Evolutionary conservation across 2,113 vertebrate species (phyloP).

Genomic region (Tragulus kanchil): DNA sequence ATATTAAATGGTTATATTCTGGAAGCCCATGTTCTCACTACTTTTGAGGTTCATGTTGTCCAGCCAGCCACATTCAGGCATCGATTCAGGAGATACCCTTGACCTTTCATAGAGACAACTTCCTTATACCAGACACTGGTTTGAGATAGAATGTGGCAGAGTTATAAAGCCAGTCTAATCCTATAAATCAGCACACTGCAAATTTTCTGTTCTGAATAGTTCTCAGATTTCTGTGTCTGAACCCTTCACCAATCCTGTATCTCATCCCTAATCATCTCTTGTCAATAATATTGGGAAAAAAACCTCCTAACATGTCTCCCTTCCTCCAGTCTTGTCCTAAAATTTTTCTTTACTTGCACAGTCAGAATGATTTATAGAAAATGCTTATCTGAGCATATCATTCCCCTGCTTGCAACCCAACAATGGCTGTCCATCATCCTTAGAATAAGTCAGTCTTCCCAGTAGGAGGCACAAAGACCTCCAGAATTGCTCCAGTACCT

Average conservation of each 20-base stretch:
- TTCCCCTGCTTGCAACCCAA: neutral
- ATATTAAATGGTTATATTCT: neutral
- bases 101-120: neutral
- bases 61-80: neutral
- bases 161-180: neutral
- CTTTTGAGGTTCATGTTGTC: neutral
- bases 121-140: neutral
- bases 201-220: constrained; percentile 3
- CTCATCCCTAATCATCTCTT: neutral
- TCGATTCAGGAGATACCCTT: neutral
- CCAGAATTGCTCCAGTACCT: neutral
- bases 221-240: constrained; percentile 19
- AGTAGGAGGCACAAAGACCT: neutral
- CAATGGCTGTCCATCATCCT: neutral
- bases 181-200: neutral
- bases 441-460: neutral
- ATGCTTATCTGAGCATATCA: neutral
- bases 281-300: neutral
- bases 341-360: neutral
- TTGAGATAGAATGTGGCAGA: constrained; percentile 45
- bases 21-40: neutral
- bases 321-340: neutral
- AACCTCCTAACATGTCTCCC: neutral
- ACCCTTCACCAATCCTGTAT: neutral
- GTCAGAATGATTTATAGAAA: neutral